Percentiles rank a stretch among this genome's conserved stretches.
Evolutionary conservation across 2,888 invertebrate genomes (phyloP).

Genomic region (Pheosia tremula): DNA sequence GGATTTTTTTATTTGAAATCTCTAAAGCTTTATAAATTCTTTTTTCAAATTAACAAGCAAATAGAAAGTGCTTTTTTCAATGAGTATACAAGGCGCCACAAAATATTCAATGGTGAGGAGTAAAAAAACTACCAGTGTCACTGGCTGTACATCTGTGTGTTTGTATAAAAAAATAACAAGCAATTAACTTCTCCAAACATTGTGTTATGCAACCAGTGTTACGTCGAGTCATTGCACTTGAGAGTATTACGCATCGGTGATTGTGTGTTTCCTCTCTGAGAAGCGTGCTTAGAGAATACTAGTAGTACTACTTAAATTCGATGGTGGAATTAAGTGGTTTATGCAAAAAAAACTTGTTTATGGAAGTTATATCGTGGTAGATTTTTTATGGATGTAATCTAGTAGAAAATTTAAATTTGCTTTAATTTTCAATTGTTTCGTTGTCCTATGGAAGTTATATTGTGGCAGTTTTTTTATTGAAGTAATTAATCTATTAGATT

Average conservation of each 20-base stretch:
- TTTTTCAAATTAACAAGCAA: not conserved
- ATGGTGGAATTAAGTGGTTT: not conserved
- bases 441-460: too few relatives aligned
- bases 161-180: conserved; percentile 46
- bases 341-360: conserved; percentile 1
- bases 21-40: not conserved
- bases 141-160: conserved; percentile 9
- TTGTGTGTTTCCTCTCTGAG: conserved; percentile 31
- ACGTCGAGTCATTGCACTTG: conserved; percentile 51
- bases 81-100: not conserved
- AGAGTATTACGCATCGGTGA: conserved; percentile 28
- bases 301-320: conserved; percentile 12
- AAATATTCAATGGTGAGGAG: not conserved
- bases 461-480: too few relatives aligned
- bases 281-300: conserved; percentile 13
- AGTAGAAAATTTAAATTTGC: too few relatives aligned
- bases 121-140: not conserved
- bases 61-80: not conserved
- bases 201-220: conserved; percentile 55
- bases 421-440: too few relatives aligned
- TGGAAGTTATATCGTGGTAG: too few relatives aligned
- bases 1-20: not conserved
- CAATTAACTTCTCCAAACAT: conserved; percentile 46
- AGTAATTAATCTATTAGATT: too few relatives aligned
- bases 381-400: too few relatives aligned